phyloP scores from a whole-genome alignment of 1,140 invertebrate species.

The Tigriopus japonicus region DNA sequence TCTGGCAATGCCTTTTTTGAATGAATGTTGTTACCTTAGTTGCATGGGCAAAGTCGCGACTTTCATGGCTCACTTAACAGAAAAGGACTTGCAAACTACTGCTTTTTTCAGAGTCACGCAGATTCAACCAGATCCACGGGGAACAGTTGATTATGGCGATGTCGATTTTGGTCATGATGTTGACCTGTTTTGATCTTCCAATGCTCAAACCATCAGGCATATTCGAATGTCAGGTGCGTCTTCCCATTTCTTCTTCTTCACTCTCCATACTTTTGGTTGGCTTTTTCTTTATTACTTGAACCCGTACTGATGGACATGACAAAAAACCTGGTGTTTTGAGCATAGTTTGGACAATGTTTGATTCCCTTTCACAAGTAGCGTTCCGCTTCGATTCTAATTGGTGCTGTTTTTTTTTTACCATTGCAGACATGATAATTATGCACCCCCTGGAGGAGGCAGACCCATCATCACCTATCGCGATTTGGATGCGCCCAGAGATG shows the following conservation, averaged over 20 bases:
- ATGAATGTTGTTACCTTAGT: neutral
- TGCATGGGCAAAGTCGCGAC: too few relatives aligned
- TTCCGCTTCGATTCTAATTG: neutral
- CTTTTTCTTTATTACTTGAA: neutral
- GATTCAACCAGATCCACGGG: neutral
- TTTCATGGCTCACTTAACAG: too few relatives aligned
- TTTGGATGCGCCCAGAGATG: constrained; percentile 11
- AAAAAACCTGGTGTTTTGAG: neutral
- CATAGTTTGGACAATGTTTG: too few relatives aligned
- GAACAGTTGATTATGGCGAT: constrained; percentile 10
- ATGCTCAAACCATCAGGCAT: too few relatives aligned
- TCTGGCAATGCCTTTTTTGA: neutral
- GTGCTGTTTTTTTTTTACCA: neutral
- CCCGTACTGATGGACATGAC: neutral
- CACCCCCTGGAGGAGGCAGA: neutral
- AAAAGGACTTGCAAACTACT: too few relatives aligned
- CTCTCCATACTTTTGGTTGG: neutral
- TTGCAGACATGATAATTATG: constrained; percentile 3
- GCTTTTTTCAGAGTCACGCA: too few relatives aligned
- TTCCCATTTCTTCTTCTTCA: too few relatives aligned
- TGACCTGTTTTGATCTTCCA: neutral
- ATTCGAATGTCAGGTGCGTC: too few relatives aligned
- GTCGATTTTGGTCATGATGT: constrained; percentile 11
- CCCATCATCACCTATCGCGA: constrained; percentile 14
- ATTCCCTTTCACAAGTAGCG: too few relatives aligned